These are phyloP conservation scores for Drosophila anomelani DNA, from an alignment of 2,888 invertebrate genomes.

Conservation along the genomic window DNA sequence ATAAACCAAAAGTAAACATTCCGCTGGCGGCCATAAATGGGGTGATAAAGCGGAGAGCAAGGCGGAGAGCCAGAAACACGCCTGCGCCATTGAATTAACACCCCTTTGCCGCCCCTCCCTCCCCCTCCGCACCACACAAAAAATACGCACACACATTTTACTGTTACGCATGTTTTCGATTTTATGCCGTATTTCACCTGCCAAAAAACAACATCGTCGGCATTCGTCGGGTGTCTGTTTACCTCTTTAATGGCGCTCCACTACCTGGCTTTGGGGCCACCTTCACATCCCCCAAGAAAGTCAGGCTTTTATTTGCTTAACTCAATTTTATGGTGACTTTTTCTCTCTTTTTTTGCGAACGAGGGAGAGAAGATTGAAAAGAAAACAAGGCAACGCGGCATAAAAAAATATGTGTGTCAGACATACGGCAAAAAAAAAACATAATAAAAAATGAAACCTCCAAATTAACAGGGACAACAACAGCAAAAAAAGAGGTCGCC, in stretches of 20 bases:
- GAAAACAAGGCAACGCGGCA: slow-evolving; percentile 8
- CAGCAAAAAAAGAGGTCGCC: slow-evolving; percentile 71
- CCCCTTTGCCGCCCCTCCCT: neutral
- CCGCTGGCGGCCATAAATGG: slow-evolving; percentile 26
- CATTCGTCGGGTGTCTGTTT: slow-evolving; percentile 68
- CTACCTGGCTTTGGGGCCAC: slow-evolving; percentile 43
- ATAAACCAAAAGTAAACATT: slow-evolving; percentile 49
- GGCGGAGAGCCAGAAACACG: slow-evolving; percentile 27
- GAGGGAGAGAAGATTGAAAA: slow-evolving; percentile 9
- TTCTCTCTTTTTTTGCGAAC: slow-evolving; percentile 36
- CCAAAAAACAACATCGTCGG: slow-evolving; percentile 37
- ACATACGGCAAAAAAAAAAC: slow-evolving; percentile 32
- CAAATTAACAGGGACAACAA: slow-evolving; percentile 63
- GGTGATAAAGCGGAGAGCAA: slow-evolving; percentile 36
- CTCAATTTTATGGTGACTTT: slow-evolving; percentile 62
- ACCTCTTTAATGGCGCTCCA: slow-evolving; percentile 43
- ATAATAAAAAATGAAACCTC: slow-evolving; percentile 48
- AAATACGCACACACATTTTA: slow-evolving; percentile 70
- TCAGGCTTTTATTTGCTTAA: slow-evolving; percentile 68
- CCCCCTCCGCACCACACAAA: neutral
- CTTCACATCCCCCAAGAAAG: slow-evolving; percentile 24
- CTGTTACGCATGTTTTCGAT: slow-evolving; percentile 69
- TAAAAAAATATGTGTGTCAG: slow-evolving; percentile 68
- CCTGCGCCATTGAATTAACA: slow-evolving; percentile 64
- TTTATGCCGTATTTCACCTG: slow-evolving; percentile 51